A percentile compares a stretch with the other conserved stretches of the same genome.
These are phyloP conservation scores for Xerus inauris DNA, from an alignment of 2,113 vertebrate species.

Conservation along the genomic window DNA sequence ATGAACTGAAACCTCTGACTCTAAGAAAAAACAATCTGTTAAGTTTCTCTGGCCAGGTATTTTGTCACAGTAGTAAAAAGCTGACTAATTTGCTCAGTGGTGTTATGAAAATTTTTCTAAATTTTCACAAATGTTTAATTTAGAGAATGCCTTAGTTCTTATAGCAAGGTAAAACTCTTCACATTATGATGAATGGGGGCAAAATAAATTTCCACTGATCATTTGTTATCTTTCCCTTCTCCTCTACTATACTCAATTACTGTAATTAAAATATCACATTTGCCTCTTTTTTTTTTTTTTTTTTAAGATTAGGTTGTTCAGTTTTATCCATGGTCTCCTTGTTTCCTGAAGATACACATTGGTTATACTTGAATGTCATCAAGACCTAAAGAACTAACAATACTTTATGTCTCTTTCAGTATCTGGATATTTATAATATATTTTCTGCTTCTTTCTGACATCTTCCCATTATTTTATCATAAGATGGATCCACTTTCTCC, in stretches of 20 bases:
- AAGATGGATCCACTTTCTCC: neutral
- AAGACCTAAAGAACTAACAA: neutral
- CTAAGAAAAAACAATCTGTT: neutral
- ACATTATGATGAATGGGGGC: neutral
- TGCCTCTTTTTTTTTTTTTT: too few species aligned
- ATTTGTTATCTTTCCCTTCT: neutral
- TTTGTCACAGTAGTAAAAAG: neutral
- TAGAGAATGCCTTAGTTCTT: neutral
- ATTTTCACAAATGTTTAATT: neutral
- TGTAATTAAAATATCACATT: neutral
- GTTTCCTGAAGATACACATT: neutral
- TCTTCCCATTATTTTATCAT: neutral
- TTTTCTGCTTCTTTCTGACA: neutral
- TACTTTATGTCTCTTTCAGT: neutral
- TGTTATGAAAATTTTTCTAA: neutral
- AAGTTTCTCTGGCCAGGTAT: neutral
- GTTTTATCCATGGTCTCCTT: neutral
- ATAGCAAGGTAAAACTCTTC: neutral
- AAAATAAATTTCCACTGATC: neutral
- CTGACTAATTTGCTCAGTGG: neutral
- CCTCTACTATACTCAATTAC: neutral
- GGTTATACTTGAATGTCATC: neutral
- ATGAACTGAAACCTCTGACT: neutral
- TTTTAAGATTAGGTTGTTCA: neutral
- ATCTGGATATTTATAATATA: neutral